Evolutionary conservation across 2,888 invertebrate species (phyloP).

Genomic region (Ennomos fuscantarius): DNA sequence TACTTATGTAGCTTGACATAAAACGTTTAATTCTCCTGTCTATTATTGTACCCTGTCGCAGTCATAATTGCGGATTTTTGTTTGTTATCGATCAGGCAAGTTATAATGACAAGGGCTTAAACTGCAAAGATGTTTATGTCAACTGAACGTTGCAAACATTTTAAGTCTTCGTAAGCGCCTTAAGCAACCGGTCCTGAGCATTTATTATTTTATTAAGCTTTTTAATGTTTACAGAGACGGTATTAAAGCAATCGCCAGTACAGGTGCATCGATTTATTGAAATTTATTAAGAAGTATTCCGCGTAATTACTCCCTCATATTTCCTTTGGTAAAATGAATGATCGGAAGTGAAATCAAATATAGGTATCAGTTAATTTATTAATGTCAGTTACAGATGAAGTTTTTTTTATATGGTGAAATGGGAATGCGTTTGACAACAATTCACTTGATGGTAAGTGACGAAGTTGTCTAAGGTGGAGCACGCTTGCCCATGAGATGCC

Average conservation of each 20-base stretch:
- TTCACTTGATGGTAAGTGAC: too few species aligned
- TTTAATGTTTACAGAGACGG: constrained; percentile 50
- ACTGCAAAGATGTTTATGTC: constrained; percentile 31
- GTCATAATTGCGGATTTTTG: background rate
- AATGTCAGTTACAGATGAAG: too few species aligned
- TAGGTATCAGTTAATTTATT: too few species aligned
- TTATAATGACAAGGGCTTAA: constrained; percentile 9
- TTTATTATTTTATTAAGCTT: constrained; percentile 66
- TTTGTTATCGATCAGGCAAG: background rate
- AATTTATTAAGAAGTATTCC: constrained; percentile 24
- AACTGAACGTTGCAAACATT: constrained; percentile 43
- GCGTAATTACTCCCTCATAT: constrained; percentile 13
- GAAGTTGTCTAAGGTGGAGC: too few species aligned
- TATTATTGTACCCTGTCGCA: background rate
- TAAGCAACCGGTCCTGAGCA: constrained; percentile 53
- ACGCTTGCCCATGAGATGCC: too few species aligned
- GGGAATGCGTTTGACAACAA: too few species aligned
- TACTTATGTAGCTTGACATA: too few species aligned
- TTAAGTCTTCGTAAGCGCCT: constrained; percentile 60
- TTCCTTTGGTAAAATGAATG: background rate
- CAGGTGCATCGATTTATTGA: constrained; percentile 27
- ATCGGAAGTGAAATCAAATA: background rate
- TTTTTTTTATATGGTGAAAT: too few species aligned
- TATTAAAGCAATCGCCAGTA: constrained; percentile 31
- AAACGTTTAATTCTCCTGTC: background rate